Percentiles rank a stretch among this genome's conserved stretches.
Conservation (phyloP, 2,113 vertebrate species). For the Monarcha castaneiventris region DNA sequence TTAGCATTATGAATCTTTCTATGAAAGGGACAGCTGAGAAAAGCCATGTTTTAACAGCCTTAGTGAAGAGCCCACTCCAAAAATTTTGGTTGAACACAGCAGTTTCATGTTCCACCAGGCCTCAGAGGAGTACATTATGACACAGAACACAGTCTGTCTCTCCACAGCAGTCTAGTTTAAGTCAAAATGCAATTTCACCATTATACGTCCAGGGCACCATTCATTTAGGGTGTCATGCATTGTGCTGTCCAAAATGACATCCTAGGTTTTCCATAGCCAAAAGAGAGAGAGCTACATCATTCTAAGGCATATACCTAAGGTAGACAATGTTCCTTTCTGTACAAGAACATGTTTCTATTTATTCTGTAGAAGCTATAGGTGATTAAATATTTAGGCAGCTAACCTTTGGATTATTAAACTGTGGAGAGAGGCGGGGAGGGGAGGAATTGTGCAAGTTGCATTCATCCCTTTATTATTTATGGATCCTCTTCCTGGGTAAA, state of each 20-base stretch:
- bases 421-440: fast-evolving
- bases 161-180: neutral
- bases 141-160: fast-evolving
- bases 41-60: neutral
- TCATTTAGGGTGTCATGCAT: neutral
- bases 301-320: neutral
- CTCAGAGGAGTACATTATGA: neutral
- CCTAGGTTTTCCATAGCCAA: neutral
- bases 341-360: neutral
- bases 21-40: neutral
- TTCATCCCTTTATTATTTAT: neutral
- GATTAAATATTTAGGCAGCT: constrained; percentile 16
- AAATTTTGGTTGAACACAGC: neutral
- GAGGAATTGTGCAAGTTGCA: neutral
- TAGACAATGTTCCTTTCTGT: neutral
- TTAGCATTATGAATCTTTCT: neutral
- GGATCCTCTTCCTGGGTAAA: neutral
- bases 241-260: neutral
- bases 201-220: neutral
- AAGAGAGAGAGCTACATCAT: neutral
- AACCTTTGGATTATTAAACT: constrained; percentile 1
- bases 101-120: neutral
- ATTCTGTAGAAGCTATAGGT: neutral
- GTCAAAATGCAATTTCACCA: neutral
- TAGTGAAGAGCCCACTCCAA: neutral